A percentile compares a stretch with the other conserved stretches of the same genome.
Conservation (phyloP, 2,888 invertebrate genomes). For the Nomada goodeniana region DNA sequence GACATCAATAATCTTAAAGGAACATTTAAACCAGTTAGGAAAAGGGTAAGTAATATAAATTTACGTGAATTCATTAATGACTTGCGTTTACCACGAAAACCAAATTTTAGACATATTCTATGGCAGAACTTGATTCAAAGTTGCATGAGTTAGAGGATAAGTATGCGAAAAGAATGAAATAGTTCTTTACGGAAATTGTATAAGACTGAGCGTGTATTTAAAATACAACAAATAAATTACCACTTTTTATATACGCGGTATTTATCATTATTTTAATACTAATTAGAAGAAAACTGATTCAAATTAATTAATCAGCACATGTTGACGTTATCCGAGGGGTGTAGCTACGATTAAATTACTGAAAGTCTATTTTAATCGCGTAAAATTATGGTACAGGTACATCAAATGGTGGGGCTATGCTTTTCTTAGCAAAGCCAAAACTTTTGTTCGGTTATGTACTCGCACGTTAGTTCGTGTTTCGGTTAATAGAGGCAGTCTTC, state of each 20-base stretch:
- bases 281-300: not conserved
- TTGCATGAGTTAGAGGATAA: conserved; percentile 77
- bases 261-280: not conserved
- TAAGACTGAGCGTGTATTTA: not conserved
- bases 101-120: conserved; percentile 78
- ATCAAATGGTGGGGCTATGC: conserved; percentile 41
- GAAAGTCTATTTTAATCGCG: not conserved
- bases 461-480: conserved; percentile 75
- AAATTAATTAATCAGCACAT: not conserved
- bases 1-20: conserved; percentile 54
- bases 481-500: conserved; percentile 80
- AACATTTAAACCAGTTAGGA: conserved; percentile 68
- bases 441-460: conserved; percentile 74
- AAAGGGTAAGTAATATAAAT: conserved; percentile 73
- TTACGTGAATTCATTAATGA: not conserved
- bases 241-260: not conserved
- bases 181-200: conserved; percentile 20
- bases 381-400: conserved; percentile 10
- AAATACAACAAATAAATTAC: conserved; percentile 7
- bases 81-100: not conserved
- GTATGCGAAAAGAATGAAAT: conserved; percentile 76
- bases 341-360: no score
- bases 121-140: conserved; percentile 78
- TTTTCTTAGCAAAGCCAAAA: conserved; percentile 33
- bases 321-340: not conserved